Evolutionary conservation across 1,140 invertebrate species (phyloP).

Genomic region (Nasonia longicornis): DNA sequence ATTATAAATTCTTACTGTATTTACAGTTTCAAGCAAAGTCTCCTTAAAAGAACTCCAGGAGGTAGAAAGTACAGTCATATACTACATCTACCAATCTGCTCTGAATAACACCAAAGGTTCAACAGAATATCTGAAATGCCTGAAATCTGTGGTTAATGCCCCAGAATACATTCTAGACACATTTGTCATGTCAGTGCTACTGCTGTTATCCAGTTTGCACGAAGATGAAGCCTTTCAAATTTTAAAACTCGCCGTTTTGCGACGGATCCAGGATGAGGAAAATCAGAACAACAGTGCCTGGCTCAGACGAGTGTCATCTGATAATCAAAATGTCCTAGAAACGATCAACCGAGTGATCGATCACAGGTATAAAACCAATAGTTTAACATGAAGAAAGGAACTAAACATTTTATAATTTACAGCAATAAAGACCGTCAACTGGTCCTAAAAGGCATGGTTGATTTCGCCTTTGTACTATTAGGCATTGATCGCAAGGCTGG

Average conservation of each 20-base stretch:
- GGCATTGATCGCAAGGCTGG: conserved; percentile 57
- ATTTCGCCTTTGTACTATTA: conserved; percentile 70
- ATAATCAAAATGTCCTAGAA: conserved; percentile 61
- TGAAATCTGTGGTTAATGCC: conserved; percentile 67
- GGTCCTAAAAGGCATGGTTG: conserved; percentile 69
- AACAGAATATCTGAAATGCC: conserved; percentile 68
- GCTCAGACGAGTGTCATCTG: conserved; percentile 66
- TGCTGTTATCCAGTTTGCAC: conserved; percentile 68
- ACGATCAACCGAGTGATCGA: conserved; percentile 68
- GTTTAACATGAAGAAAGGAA: conserved; percentile 3
- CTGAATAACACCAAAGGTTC: conserved; percentile 66
- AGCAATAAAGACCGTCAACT: conserved; percentile 70
- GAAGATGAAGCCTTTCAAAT: conserved; percentile 70
- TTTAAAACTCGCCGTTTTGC: conserved; percentile 65
- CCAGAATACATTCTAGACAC: conserved; percentile 71
- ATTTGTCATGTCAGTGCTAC: conserved; percentile 70
- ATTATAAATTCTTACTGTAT: not conserved
- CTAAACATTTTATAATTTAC: conserved; percentile 45
- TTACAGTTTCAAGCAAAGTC: conserved; percentile 48
- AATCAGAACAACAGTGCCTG: conserved; percentile 68
- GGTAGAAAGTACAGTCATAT: conserved; percentile 71
- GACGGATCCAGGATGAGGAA: conserved; percentile 66
- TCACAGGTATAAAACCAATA: conserved; percentile 64
- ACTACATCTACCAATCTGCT: conserved; percentile 70
- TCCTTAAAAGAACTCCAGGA: conserved; percentile 62